These are phyloP conservation scores for Apeltes quadracus DNA, from an alignment of 2,113 vertebrate species.

Conservation along the genomic window DNA sequence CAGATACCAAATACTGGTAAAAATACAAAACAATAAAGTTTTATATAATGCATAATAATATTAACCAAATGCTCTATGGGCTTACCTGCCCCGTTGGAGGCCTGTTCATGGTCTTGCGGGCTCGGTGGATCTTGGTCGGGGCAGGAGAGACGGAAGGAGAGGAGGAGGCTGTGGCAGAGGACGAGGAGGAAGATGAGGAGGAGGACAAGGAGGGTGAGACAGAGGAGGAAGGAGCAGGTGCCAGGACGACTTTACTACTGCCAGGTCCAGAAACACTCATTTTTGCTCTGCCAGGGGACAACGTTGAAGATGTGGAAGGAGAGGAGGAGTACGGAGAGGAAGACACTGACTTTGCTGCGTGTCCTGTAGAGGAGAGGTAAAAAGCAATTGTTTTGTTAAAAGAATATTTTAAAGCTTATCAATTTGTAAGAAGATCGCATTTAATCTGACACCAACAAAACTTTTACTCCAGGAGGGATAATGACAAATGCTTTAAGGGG, in stretches of 20 bases:
- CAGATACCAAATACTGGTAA: background rate
- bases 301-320: conserved; percentile 73
- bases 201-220: conserved; percentile 75
- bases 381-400: background rate
- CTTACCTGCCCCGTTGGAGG: conserved; percentile 84
- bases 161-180: conserved; percentile 76
- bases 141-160: conserved; percentile 67
- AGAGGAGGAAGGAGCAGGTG: conserved; percentile 73
- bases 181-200: conserved; percentile 73
- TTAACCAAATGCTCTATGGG: background rate
- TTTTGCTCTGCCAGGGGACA: conserved; percentile 85
- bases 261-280: conserved; percentile 88
- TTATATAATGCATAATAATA: background rate
- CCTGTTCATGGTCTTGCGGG: conserved; percentile 91
- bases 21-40: background rate
- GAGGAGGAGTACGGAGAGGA: conserved; percentile 74
- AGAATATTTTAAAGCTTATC: background rate
- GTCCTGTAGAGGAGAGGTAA: conserved; percentile 70
- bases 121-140: conserved; percentile 86
- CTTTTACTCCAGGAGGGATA: no score
- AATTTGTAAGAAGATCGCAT: background rate
- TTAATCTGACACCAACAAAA: background rate
- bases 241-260: conserved; percentile 78
- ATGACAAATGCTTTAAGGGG: no score
- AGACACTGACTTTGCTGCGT: conserved; percentile 82